phyloP scores from a whole-genome alignment of 2,797 vertebrate genomes.

The Gadopsis marmoratus region DNA sequence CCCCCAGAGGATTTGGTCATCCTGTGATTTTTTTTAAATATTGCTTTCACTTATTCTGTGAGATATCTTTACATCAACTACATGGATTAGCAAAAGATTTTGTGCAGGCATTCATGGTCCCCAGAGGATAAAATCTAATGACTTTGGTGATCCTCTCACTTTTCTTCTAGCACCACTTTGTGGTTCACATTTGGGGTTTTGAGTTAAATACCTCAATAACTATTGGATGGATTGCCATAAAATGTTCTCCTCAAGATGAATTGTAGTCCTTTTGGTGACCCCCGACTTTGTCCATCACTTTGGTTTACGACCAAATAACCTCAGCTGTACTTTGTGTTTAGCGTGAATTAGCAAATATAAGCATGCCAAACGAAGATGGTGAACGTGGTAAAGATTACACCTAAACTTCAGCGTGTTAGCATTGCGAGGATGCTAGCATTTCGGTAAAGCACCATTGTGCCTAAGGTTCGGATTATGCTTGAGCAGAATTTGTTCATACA shows the following conservation, averaged over 20 bases:
- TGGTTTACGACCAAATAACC: too few relatives aligned
- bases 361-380: background rate
- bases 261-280: too few relatives aligned
- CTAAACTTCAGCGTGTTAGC: background rate
- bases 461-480: background rate
- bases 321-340: background rate
- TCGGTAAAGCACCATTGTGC: background rate
- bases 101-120: background rate
- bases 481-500: background rate
- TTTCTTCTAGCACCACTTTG: background rate
- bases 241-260: too few relatives aligned
- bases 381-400: background rate
- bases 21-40: too few relatives aligned
- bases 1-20: background rate
- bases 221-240: too few relatives aligned
- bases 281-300: too few relatives aligned
- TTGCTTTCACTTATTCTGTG: too few relatives aligned
- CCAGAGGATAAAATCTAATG: background rate
- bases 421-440: background rate
- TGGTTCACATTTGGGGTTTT: too few relatives aligned
- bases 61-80: too few relatives aligned
- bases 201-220: too few relatives aligned
- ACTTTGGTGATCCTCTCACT: background rate
- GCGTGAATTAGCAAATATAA: background rate
- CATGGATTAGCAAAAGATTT: too few relatives aligned